phyloP scores from a whole-genome alignment of 1,140 invertebrate species.

The Popillia japonica region DNA sequence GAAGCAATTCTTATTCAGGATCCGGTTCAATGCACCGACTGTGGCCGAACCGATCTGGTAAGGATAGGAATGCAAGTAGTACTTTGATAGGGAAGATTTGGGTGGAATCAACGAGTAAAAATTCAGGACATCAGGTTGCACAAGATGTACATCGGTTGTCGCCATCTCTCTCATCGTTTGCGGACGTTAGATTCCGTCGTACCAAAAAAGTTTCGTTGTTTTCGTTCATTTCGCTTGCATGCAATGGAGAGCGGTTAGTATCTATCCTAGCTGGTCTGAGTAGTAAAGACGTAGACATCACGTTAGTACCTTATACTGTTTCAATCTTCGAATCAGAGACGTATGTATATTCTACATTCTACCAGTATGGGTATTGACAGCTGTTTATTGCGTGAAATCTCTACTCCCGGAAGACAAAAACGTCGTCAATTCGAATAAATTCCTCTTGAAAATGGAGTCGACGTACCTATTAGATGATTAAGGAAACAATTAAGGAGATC shows the following conservation, averaged over 20 bases:
- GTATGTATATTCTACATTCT: background rate
- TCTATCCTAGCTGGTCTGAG: too few species aligned
- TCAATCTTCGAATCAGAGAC: background rate
- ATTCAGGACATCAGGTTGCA: slow-evolving; percentile 1
- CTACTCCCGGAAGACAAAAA: background rate
- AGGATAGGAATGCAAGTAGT: too few species aligned
- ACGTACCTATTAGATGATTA: background rate
- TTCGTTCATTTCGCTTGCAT: too few species aligned
- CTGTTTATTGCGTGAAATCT: background rate
- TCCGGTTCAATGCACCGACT: slow-evolving; percentile 9
- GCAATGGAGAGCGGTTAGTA: too few species aligned
- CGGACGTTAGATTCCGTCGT: too few species aligned
- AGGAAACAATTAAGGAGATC: background rate
- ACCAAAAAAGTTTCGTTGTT: too few species aligned
- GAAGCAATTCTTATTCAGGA: background rate
- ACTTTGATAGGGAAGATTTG: background rate
- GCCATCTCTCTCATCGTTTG: too few species aligned
- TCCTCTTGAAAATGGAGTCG: background rate
- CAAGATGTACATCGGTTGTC: too few species aligned
- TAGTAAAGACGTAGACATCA: background rate
- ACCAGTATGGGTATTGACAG: background rate
- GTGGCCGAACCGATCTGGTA: background rate
- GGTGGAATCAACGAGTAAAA: background rate
- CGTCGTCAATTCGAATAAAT: background rate
- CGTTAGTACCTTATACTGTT: background rate